Base-by-base conservation (phyloP, 2,113 vertebrate species). In the Phylloscopus whistleri region DNA sequence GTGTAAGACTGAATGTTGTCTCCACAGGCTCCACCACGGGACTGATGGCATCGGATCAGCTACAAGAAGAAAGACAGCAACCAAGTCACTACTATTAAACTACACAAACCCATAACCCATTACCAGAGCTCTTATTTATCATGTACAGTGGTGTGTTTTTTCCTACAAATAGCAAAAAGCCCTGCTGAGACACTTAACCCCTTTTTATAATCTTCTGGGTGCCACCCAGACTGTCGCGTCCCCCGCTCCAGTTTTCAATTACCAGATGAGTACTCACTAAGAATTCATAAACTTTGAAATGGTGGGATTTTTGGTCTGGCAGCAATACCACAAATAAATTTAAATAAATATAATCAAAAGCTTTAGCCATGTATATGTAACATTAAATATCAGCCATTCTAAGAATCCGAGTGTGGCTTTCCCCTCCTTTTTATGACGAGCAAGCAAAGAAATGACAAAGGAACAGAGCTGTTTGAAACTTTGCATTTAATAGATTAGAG, bases 1-100 rank as follows among this genome's bases (percentile, higher is more conserved):
- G 99, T 99, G 58, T 99, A 99, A 58, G 99, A 99, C 98, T 99
- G 99, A 91, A 99, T 98, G 96, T 99, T 99, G 97, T 99, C 99
- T 95, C 99, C 99, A 85, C 99, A 99, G 93, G 99, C 99, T 96
- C 99, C 99, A 60, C 99, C 99, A 63, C 98, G 99, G 85, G 99
- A 99, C 97, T 99, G 99, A 97, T 99, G 99, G 98, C 99, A 99
- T 94, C 99, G 98, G 97, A 99, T 99, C 97, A 99, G 96, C 99
- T 99, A 97, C 80, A 5, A 94, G 78, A 91, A 97, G 89, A 91
- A 81, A 97, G 62, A 95, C 76, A 85, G 85, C 48, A 70, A 96
- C 82, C 81, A 86, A 97, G 91, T 96, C 62, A 97, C 93, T 96
- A 93, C 95, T 97, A 93, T 95, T 95, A 96, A 97, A 96, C 96